These are phyloP conservation scores for Poeciliopsis retropinna DNA, from an alignment of 2,113 vertebrate genomes.

Conservation along the genomic window DNA sequence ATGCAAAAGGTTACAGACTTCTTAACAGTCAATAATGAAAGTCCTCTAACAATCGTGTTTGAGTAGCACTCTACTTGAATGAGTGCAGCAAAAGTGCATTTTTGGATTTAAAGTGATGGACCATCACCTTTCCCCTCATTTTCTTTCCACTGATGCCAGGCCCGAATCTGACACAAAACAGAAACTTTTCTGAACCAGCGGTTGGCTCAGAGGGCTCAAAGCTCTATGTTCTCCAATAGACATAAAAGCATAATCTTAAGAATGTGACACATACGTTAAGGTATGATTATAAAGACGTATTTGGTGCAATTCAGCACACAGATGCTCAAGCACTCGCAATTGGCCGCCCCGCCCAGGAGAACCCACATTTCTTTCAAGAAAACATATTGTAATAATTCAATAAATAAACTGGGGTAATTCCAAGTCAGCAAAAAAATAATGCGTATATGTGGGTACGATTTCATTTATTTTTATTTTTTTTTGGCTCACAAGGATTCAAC, in stretches of 20 bases:
- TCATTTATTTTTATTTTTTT: conserved; percentile 29
- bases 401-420: conserved; percentile 69
- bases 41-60: no score
- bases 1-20: no score
- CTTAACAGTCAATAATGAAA: no score
- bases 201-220: conserved; percentile 10
- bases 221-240: conserved; percentile 15
- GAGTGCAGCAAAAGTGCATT: no score
- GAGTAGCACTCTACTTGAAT: no score
- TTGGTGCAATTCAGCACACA: conserved; percentile 43
- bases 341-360: conserved; percentile 54
- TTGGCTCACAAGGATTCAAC: conserved; percentile 50
- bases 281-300: conserved; percentile 49
- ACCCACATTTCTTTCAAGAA: conserved; percentile 46
- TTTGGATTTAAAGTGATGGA: no score
- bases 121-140: no score
- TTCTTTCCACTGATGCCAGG: no score
- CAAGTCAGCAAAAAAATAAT: conserved; percentile 66
- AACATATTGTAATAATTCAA: conserved; percentile 69
- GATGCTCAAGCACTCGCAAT: conserved; percentile 62
- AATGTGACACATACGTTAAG: conserved; percentile 49
- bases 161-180: no score
- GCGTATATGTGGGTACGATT: conserved; percentile 25
- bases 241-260: conserved; percentile 52
- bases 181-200: background rate